These are phyloP conservation scores for Ennomos erosarius DNA, from an alignment of 2,888 invertebrate genomes.

Conservation along the genomic window DNA sequence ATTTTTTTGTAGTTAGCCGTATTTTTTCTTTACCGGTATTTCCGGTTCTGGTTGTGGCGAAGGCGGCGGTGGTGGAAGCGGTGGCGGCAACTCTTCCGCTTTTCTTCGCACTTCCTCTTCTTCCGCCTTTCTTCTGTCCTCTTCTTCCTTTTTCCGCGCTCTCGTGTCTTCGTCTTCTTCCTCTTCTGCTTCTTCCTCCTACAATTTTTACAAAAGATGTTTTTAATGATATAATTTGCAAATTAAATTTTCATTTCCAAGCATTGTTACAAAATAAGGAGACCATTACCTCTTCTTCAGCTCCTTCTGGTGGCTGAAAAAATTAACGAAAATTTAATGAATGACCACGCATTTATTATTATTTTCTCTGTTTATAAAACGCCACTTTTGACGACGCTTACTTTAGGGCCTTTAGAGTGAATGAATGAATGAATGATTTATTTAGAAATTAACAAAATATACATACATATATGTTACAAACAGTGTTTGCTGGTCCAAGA, in stretches of 20 bases:
- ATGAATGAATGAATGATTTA: too few species aligned
- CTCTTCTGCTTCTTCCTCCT: conserved; percentile 68
- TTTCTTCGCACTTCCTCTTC: conserved; percentile 73
- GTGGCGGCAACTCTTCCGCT: conserved; percentile 72
- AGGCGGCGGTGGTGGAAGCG: conserved; percentile 76
- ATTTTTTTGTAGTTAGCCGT: too few species aligned
- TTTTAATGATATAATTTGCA: too few species aligned
- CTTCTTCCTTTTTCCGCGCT: conserved; percentile 63
- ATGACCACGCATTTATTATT: too few species aligned
- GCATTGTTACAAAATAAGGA: too few species aligned
- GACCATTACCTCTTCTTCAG: conserved; percentile 61
- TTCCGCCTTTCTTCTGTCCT: conserved; percentile 61
- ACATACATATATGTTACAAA: too few species aligned
- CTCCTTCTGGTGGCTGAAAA: conserved; percentile 73
- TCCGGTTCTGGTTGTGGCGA: conserved; percentile 73
- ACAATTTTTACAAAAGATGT: not conserved
- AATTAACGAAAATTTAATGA: conserved; percentile 3
- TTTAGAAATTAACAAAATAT: too few species aligned
- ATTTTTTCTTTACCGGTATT: conserved; percentile 53
- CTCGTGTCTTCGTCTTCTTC: conserved; percentile 72
- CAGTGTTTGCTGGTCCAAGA: too few species aligned
- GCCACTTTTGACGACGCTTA: too few species aligned
- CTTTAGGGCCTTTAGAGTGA: too few species aligned
- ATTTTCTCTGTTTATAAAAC: too few species aligned
- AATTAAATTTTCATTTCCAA: too few species aligned